Conservation (phyloP, 2,797 vertebrate species). For the Corythornis leucogaster region DNA sequence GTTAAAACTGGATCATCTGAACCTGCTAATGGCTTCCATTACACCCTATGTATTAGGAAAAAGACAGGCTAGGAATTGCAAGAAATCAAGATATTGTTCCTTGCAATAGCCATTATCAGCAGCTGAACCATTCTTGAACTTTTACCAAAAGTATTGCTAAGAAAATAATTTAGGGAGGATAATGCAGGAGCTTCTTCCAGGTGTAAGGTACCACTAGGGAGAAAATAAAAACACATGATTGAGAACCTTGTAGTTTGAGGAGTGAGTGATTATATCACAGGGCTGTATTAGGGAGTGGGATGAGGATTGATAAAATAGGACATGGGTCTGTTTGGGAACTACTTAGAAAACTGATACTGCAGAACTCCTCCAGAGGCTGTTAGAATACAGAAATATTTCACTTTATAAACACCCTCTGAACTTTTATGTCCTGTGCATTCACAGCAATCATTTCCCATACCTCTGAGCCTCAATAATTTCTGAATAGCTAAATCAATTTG, state of each 20-base stretch:
- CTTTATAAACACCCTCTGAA: slow-evolving; percentile 41
- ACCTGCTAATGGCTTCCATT: background rate
- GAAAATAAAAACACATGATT: background rate
- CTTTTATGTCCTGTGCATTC: slow-evolving; percentile 27
- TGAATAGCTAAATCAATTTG: slow-evolving; percentile 56
- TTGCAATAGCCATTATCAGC: background rate
- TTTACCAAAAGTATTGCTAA: background rate
- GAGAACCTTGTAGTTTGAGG: background rate
- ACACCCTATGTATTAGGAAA: background rate
- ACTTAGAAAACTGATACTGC: background rate
- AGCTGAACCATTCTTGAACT: background rate
- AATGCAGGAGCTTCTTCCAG: background rate
- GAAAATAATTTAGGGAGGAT: background rate
- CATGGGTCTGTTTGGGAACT: background rate
- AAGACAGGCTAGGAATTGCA: background rate
- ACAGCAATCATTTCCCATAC: slow-evolving; percentile 34
- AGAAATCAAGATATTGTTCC: background rate
- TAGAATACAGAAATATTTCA: background rate
- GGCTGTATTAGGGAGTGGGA: background rate
- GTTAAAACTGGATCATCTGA: background rate
- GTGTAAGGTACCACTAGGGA: background rate
- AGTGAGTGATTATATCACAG: background rate
- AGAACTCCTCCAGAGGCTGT: background rate
- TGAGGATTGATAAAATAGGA: background rate
- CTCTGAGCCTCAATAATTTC: slow-evolving; percentile 53